Evolutionary conservation across 2,113 vertebrate species (phyloP).

Genomic region (Todiramphus chloris): DNA sequence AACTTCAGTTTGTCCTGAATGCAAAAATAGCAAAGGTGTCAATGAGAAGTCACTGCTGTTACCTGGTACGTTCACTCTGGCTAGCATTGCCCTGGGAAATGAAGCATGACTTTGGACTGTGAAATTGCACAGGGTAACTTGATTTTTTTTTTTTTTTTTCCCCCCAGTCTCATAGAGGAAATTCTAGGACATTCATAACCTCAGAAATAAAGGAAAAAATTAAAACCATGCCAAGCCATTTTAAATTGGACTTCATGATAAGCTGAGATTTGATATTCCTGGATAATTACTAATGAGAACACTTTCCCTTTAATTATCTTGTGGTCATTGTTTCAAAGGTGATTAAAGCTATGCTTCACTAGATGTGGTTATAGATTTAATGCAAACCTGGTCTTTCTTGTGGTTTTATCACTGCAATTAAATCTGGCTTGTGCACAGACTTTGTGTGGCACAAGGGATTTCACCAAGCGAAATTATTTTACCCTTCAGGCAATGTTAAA

Average conservation of each 20-base stretch:
- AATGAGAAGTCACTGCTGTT: not conserved
- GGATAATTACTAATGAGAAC: conserved; percentile 79
- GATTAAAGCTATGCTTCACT: conserved; percentile 88
- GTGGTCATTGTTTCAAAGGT: conserved; percentile 92
- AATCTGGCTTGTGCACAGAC: conserved; percentile 86
- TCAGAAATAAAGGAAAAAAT: conserved; percentile 25
- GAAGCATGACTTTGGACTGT: not conserved
- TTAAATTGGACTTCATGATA: conserved; percentile 72
- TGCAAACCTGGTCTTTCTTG: conserved; percentile 96
- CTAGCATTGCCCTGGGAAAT: not conserved
- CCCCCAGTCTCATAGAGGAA: not conserved
- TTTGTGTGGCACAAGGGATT: conserved; percentile 92
- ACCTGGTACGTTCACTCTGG: not conserved
- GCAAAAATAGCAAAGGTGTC: not conserved
- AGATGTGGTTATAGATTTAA: conserved; percentile 92
- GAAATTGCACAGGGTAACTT: not conserved
- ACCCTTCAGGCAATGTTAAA: conserved; percentile 88
- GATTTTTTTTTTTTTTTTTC: not conserved
- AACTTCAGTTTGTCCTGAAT: not conserved
- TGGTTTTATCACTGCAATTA: conserved; percentile 96
- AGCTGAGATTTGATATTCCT: conserved; percentile 81
- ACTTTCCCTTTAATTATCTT: conserved; percentile 97
- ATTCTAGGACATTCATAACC: conserved; percentile 26
- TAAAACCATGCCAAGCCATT: conserved; percentile 59
- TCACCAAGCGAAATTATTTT: conserved; percentile 83